Percentiles rank a stretch among this genome's conserved stretches.
Evolutionary conservation across 2,888 invertebrate genomes (phyloP).

Genomic region (Epirrhoe tristata): DNA sequence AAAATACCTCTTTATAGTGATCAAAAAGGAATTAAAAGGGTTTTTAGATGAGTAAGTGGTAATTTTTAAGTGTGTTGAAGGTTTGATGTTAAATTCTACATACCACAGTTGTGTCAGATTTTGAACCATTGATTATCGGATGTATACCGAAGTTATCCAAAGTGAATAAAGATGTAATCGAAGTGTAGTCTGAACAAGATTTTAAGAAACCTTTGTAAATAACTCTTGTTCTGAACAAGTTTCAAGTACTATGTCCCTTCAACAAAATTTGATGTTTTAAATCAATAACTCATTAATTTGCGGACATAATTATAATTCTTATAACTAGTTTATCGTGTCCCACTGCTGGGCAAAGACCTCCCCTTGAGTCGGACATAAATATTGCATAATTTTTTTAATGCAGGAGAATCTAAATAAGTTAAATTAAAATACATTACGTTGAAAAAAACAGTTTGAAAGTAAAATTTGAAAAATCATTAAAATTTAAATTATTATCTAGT

Average conservation of each 20-base stretch:
- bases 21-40: constrained; percentile 79
- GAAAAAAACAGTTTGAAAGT: neutral
- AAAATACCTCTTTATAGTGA: constrained; percentile 84
- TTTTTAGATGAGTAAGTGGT: constrained; percentile 75
- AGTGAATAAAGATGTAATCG: constrained; percentile 48
- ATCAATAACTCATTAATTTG: neutral
- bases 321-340: too few relatives aligned
- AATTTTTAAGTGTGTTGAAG: constrained; percentile 78
- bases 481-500: neutral
- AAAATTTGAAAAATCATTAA: neutral
- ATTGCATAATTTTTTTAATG: too few relatives aligned
- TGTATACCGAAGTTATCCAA: constrained; percentile 68
- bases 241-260: constrained; percentile 25
- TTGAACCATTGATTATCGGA: constrained; percentile 42
- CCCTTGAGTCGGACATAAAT: too few relatives aligned
- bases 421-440: too few relatives aligned
- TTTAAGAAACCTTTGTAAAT: constrained; percentile 9
- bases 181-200: constrained; percentile 35
- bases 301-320: neutral
- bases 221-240: constrained; percentile 18
- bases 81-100: constrained; percentile 79
- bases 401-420: neutral
- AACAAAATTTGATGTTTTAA: neutral
- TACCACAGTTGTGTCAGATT: constrained; percentile 55
- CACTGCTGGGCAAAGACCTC: too few relatives aligned